Base-by-base conservation (phyloP, 2,888 invertebrate genomes). In the Oscheius sp. region DNA sequence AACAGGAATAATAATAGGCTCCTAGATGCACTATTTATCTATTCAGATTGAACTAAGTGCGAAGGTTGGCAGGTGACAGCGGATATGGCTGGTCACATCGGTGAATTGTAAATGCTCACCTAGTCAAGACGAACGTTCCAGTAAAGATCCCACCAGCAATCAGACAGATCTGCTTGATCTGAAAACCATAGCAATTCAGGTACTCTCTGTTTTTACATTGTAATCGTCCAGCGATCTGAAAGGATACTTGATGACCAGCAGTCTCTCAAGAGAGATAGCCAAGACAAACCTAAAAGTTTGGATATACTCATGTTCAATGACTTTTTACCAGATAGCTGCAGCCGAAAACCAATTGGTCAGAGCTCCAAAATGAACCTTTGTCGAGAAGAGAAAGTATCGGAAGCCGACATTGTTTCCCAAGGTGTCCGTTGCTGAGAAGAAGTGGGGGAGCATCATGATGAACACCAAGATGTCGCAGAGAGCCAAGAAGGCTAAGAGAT, bases 321-420 rank as follows among this genome's bases (percentile, higher is more conserved):
- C 4, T 42, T 51, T 74, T 68, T 47, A 82, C 84, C 84, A 84
- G 70, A 84, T 81, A n/a, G 84, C 83, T 0, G 84, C 82, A 10
- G 83, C 83, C n/a, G 81, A 79, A 71, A 83, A 83, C 84, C 84
- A 84, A 71, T 84, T 84, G 50, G 75, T 78, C 58, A 84, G 62
- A 37, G 83, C 83, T 13, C 79, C 82, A 65, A 82, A 79, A 68
- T 79, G 77, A 53, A 77, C 78, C 75, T 82, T 82, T 53, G 80
- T 78, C 62, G 78, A 74, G 75, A 78, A 82, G 57, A 80, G 76
- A 65, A 83, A 82, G 13, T 77, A 71, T 70, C 84, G 80, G 71
- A 82, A 82, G 1, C 72, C 57, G 33, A 76, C 66, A n/a, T 74
- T 74, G 21, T 70, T 48, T 32, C 79, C 53, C 57, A 82, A 76